Conservation (phyloP, 2,888 invertebrate species). For the Sarcophaga caerulescens region DNA sequence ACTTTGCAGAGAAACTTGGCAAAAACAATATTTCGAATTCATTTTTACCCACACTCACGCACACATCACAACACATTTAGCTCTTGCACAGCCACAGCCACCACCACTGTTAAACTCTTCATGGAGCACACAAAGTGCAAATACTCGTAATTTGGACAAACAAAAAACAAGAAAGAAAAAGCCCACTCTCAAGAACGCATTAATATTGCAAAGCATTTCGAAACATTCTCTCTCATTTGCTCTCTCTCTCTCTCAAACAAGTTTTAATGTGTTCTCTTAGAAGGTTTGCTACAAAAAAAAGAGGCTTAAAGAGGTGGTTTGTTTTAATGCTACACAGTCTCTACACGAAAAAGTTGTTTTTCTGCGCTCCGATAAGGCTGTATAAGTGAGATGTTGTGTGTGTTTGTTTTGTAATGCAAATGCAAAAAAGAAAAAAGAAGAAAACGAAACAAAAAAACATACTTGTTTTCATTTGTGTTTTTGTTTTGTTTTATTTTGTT, state of each 20-base stretch:
- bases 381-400: neutral
- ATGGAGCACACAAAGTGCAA: constrained; percentile 56
- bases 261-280: neutral
- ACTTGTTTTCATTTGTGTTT: too few species aligned
- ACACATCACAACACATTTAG: neutral
- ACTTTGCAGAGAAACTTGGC: constrained; percentile 57
- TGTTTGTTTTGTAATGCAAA: constrained; percentile 40
- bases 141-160: constrained; percentile 16
- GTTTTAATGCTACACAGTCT: neutral
- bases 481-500: constrained; percentile 4
- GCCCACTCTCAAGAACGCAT: constrained; percentile 59
- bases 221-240: too few species aligned
- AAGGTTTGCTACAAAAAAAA: neutral
- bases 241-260: neutral
- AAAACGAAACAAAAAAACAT: too few species aligned
- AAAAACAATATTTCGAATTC: constrained; percentile 56
- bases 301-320: neutral
- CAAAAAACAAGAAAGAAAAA: constrained; percentile 13
- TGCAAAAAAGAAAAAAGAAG: constrained; percentile 40
- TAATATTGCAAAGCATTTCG: constrained; percentile 19
- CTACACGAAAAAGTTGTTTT: neutral
- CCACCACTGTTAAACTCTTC: neutral
- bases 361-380: too few species aligned
- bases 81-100: constrained; percentile 7
- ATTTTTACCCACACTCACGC: constrained; percentile 18